Percentiles rank a stretch among this genome's conserved stretches.
phyloP scores from a whole-genome alignment of 2,797 vertebrate species.

The Aldrovandia affinis region DNA sequence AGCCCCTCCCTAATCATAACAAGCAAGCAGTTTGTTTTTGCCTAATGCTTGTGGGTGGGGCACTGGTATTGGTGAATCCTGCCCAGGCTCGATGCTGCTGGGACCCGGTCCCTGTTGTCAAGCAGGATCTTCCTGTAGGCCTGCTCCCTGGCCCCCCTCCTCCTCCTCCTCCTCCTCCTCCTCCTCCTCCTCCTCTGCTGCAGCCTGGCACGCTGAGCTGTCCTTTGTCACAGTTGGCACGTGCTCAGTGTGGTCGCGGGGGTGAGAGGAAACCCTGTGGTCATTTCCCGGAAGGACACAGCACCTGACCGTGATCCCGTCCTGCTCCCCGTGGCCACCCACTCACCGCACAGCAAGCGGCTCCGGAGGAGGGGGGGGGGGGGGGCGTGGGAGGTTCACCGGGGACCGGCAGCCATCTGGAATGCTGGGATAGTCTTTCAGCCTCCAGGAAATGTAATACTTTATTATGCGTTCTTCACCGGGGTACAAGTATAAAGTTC shows the following conservation, averaged over 20 bases:
- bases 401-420: not conserved
- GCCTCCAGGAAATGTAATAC: not conserved
- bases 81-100: not conserved
- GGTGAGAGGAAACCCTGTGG: not conserved
- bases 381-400: not conserved
- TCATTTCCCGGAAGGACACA: not conserved
- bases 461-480: not conserved
- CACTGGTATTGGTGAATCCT: not conserved
- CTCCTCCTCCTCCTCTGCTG: not conserved
- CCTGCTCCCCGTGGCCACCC: not conserved
- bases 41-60: not conserved
- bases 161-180: no score
- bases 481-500: not conserved
- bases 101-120: not conserved
- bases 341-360: not conserved
- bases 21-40: not conserved
- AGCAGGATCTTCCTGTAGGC: not conserved
- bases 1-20: not conserved
- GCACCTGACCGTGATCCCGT: not conserved
- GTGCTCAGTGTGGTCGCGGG: not conserved
- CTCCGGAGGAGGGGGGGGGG: not conserved
- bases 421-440: slow-evolving; percentile 1
- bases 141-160: not conserved
- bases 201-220: not conserved
- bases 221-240: not conserved